Conservation (phyloP, 2,797 vertebrate species). For the Dryobates pubescens region DNA sequence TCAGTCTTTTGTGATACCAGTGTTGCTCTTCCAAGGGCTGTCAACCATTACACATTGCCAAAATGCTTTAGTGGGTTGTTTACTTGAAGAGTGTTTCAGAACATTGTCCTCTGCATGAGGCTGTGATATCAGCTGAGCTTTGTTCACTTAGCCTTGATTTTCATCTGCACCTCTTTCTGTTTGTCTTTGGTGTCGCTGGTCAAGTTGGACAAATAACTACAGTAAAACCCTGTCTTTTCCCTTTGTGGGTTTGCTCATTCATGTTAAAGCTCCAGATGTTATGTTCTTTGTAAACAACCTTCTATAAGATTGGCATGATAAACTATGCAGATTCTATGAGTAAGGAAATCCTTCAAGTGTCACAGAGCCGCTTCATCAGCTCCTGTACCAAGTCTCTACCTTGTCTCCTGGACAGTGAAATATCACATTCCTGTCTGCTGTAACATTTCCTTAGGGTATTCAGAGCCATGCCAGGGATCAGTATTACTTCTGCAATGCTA, state of each 20-base stretch:
- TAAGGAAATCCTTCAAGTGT: not conserved
- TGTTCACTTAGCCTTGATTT: constrained; percentile 9
- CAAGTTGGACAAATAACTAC: not conserved
- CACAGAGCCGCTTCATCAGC: not conserved
- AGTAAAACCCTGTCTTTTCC: not conserved
- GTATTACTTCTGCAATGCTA: constrained; percentile 9
- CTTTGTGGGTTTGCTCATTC: not conserved
- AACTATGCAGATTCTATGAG: not conserved
- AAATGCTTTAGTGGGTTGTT: not conserved
- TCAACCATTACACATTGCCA: not conserved
- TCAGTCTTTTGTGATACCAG: not conserved
- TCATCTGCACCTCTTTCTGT: not conserved
- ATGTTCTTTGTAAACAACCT: not conserved
- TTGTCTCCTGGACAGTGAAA: not conserved
- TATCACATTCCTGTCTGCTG: not conserved
- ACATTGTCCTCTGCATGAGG: not conserved
- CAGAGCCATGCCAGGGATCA: constrained; percentile 7
- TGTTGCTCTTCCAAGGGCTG: not conserved
- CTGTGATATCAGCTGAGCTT: not conserved
- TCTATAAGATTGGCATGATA: not conserved
- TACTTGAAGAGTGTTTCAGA: not conserved
- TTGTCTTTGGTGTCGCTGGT: not conserved
- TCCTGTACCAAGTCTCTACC: not conserved
- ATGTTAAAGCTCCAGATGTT: not conserved
- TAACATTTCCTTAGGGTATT: not conserved